phyloP scores from a whole-genome alignment of 2,797 vertebrate genomes.

The Pelodytes ibericus region DNA sequence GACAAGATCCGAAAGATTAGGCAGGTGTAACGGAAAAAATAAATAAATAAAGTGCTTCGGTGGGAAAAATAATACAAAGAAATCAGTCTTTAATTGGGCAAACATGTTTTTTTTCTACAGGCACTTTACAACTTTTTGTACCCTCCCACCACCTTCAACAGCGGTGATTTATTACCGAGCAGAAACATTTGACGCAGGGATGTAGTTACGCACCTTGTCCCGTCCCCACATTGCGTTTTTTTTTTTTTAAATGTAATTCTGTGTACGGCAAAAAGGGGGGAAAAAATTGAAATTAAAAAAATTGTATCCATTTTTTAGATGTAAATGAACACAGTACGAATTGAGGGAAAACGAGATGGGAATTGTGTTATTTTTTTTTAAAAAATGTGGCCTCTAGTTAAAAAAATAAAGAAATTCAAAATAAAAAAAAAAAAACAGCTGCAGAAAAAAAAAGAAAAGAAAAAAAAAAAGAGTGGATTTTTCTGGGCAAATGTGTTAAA shows the following conservation, averaged over 20 bases:
- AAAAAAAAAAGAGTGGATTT: not conserved
- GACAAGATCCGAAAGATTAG: not conserved
- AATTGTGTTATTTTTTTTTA: not conserved
- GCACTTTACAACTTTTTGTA: too few relatives aligned
- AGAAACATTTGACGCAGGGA: not conserved
- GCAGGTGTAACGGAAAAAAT: not conserved
- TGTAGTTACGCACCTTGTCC: too few relatives aligned
- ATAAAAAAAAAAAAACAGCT: not conserved
- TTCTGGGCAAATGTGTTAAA: slow-evolving; percentile 2
- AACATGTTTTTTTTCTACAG: too few relatives aligned
- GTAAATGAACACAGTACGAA: not conserved
- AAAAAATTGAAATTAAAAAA: not conserved
- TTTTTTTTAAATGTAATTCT: too few relatives aligned
- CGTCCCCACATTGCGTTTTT: too few relatives aligned
- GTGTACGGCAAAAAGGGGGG: too few relatives aligned
- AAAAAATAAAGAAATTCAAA: not conserved
- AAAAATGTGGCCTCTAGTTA: not conserved
- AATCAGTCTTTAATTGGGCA: too few relatives aligned
- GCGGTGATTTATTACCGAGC: too few relatives aligned
- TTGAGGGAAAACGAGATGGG: not conserved
- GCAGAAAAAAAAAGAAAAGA: not conserved
- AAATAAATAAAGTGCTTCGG: too few relatives aligned
- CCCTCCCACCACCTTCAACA: too few relatives aligned
- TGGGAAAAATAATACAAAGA: too few relatives aligned
- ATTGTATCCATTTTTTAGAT: not conserved